A percentile compares a stretch with the other conserved stretches of the same genome.
Evolutionary conservation across 2,797 vertebrate species (phyloP).

Genomic region (Labeo calbasu): DNA sequence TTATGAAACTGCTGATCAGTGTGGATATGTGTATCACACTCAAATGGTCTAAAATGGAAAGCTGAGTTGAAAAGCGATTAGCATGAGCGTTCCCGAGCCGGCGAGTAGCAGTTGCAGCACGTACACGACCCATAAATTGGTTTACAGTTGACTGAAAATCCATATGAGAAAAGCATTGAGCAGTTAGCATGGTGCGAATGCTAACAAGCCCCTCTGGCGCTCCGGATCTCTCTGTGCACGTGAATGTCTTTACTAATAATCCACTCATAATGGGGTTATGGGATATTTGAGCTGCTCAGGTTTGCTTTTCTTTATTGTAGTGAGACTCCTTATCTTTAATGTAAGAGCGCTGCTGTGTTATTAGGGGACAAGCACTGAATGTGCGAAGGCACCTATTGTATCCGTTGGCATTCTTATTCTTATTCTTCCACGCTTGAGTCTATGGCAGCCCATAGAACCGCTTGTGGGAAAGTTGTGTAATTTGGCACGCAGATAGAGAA

Average conservation of each 20-base stretch:
- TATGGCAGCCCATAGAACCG: too few species aligned
- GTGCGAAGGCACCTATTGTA: too few species aligned
- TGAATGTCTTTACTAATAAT: neutral
- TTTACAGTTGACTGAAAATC: conserved; percentile 15
- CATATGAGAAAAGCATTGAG: neutral
- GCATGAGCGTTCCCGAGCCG: neutral
- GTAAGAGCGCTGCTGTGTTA: neutral
- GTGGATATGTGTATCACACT: neutral
- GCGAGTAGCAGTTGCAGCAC: neutral
- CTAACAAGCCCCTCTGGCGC: conserved; percentile 3
- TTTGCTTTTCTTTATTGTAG: neutral
- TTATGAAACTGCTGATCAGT: neutral
- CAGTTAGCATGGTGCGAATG: neutral
- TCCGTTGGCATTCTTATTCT: too few species aligned
- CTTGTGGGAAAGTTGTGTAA: too few species aligned
- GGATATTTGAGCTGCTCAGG: neutral
- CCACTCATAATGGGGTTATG: neutral
- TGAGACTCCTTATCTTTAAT: neutral
- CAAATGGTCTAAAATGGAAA: neutral
- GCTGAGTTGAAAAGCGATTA: neutral
- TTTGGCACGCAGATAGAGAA: too few species aligned
- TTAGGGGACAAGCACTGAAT: too few species aligned
- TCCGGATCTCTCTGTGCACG: neutral
- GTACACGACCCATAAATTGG: neutral
- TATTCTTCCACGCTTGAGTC: too few species aligned